phyloP scores from a whole-genome alignment of 2,113 vertebrate species.

The Desmodus rotundus region DNA sequence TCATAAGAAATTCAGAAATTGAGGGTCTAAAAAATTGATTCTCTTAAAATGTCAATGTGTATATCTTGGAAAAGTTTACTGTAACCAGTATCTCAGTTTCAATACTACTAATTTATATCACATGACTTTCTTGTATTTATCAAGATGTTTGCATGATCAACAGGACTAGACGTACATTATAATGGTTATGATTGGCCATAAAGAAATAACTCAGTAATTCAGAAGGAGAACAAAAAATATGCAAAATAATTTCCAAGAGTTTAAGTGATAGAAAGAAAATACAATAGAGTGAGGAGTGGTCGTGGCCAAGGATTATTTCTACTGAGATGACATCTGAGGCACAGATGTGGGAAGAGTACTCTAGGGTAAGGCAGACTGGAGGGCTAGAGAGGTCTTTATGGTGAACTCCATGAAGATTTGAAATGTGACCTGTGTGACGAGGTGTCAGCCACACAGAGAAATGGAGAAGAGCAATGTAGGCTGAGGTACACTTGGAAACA shows the following conservation, averaged over 20 bases:
- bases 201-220: neutral
- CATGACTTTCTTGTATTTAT: neutral
- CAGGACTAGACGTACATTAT: neutral
- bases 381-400: neutral
- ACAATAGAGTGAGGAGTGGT: neutral
- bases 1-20: no score
- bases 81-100: no score
- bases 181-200: neutral
- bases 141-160: neutral
- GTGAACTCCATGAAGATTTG: neutral
- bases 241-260: neutral
- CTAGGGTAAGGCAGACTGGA: neutral
- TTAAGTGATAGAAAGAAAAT: neutral
- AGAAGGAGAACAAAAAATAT: neutral
- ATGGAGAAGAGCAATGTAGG: neutral
- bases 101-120: no score
- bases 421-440: neutral
- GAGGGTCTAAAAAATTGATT: no score
- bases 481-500: neutral
- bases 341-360: neutral
- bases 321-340: neutral
- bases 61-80: no score
- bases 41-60: no score
- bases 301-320: neutral
- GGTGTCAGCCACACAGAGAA: neutral